These are phyloP conservation scores for Gymnoscopelus braueri DNA, from an alignment of 2,797 vertebrate genomes.

Conservation along the genomic window DNA sequence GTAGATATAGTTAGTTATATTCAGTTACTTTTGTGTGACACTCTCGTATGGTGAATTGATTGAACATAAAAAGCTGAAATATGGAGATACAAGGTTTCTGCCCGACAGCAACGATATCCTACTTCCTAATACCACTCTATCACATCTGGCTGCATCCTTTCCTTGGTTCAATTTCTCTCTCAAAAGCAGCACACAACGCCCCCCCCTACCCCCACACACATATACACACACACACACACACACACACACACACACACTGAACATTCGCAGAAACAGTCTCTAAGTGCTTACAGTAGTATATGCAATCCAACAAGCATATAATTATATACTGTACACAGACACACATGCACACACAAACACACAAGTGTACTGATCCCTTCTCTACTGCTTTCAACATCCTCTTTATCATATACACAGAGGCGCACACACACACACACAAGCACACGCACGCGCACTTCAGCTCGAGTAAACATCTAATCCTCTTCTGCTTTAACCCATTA, in stretches of 20 bases:
- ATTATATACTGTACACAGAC: background rate
- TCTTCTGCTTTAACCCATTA: background rate
- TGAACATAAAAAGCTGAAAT: too few relatives aligned
- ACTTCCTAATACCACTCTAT: too few relatives aligned
- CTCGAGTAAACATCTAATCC: background rate
- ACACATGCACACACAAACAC: conserved; percentile 4
- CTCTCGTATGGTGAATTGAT: too few relatives aligned
- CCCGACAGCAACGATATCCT: too few relatives aligned
- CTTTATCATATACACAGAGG: too few relatives aligned
- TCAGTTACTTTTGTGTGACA: too few relatives aligned
- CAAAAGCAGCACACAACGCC: too few relatives aligned
- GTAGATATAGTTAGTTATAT: too few relatives aligned
- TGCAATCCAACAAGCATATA: background rate
- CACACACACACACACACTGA: background rate
- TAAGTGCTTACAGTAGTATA: background rate
- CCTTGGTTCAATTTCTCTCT: background rate
- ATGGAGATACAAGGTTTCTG: too few relatives aligned
- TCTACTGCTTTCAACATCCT: too few relatives aligned
- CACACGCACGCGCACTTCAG: background rate
- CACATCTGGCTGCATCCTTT: background rate
- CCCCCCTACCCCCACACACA: too few relatives aligned
- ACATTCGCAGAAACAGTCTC: conserved; percentile 16
- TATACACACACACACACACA: background rate
- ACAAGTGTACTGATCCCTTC: background rate
- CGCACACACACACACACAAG: background rate